Evolutionary conservation across 2,113 vertebrate genomes (phyloP).

Genomic region (Amblyornis subalaris): DNA sequence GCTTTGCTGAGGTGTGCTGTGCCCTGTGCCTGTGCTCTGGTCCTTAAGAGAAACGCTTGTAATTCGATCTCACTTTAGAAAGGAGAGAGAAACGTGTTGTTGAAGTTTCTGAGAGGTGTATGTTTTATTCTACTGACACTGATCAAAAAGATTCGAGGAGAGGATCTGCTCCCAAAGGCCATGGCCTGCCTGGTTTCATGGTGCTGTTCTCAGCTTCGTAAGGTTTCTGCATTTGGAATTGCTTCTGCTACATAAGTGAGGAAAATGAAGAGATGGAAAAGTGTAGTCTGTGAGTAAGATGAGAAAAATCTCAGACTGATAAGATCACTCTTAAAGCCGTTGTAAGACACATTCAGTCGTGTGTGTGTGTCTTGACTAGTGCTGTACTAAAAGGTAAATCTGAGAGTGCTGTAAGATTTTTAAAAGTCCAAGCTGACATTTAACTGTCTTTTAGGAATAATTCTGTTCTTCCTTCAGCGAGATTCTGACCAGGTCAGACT

Average conservation of each 20-base stretch:
- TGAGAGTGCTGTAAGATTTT: background rate
- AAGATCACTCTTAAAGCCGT: background rate
- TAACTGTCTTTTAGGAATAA: background rate
- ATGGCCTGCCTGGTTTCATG: background rate
- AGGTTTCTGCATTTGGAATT: background rate
- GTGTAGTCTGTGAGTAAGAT: background rate
- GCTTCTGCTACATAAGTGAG: background rate
- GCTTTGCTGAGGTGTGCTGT: background rate
- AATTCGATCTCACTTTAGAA: background rate
- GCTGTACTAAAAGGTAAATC: background rate
- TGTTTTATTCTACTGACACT: background rate
- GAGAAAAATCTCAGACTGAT: background rate
- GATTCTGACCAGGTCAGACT: background rate
- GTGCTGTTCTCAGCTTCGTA: background rate
- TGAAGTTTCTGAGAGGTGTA: background rate
- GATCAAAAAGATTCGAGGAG: background rate
- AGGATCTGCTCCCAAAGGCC: background rate
- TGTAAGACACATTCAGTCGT: accelerated
- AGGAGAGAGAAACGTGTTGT: background rate
- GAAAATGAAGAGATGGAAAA: background rate
- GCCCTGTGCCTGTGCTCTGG: background rate
- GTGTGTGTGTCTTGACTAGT: background rate
- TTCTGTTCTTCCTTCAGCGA: background rate
- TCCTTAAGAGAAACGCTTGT: background rate
- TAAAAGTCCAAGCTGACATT: background rate